phyloP scores from a whole-genome alignment of 2,888 invertebrate genomes.

The Cinara cedri region DNA sequence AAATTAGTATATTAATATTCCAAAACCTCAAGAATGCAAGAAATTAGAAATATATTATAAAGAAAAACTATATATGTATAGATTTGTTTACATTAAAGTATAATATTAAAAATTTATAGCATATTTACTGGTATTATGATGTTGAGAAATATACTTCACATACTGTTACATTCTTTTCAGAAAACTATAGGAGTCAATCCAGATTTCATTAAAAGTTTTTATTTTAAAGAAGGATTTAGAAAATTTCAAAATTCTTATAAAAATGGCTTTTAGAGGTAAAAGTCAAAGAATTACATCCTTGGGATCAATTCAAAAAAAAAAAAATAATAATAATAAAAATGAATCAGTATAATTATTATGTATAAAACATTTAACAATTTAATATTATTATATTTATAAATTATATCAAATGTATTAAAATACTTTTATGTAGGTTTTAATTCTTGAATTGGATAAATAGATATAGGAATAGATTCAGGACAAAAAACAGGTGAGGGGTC shows the following conservation, averaged over 20 bases:
- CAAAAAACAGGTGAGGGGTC: neutral
- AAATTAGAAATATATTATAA: no score
- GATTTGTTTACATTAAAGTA: no score
- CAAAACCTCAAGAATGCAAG: no score
- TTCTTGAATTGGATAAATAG: no score
- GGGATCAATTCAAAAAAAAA: constrained; percentile 61
- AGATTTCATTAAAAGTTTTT: constrained; percentile 34
- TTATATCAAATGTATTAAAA: neutral
- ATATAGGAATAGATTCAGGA: no score
- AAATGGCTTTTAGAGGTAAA: constrained; percentile 57
- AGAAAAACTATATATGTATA: no score
- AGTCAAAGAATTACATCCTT: constrained; percentile 63
- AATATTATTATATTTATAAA: neutral
- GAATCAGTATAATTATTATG: neutral
- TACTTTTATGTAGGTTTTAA: no score
- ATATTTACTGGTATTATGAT: neutral
- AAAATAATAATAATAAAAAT: constrained; percentile 15
- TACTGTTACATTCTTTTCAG: constrained; percentile 6
- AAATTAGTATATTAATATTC: no score
- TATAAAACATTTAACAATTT: neutral
- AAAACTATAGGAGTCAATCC: constrained; percentile 34
- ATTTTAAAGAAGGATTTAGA: constrained; percentile 54
- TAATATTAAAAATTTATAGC: no score
- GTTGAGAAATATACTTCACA: neutral
- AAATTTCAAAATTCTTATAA: constrained; percentile 58